Evolutionary conservation across 2,888 invertebrate species (phyloP).

Genomic region (Ypsolopha scabrella): DNA sequence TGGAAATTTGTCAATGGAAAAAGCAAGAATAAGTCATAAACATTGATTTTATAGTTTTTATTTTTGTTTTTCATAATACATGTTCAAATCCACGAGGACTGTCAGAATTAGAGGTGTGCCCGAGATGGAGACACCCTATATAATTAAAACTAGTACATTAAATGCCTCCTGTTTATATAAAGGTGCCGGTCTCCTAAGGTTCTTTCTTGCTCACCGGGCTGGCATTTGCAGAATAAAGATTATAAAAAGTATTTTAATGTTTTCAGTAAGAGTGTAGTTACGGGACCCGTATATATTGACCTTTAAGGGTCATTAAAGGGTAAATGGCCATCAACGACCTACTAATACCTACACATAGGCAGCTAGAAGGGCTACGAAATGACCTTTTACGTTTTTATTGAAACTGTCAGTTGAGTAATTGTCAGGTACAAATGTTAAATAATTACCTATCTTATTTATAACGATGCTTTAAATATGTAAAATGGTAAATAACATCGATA

Average conservation of each 20-base stretch:
- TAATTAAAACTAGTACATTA: no score
- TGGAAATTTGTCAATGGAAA: no score
- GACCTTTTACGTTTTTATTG: not conserved
- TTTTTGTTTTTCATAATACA: no score
- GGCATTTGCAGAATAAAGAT: not conserved
- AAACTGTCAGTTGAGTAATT: conserved; percentile 8
- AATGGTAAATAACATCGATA: no score
- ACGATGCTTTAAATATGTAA: not conserved
- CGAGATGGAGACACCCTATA: no score
- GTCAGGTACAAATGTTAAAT: conserved; percentile 9
- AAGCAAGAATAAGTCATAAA: no score
- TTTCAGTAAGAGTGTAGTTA: not conserved
- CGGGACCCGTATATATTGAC: not conserved
- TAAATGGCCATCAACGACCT: no score
- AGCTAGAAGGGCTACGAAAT: not conserved
- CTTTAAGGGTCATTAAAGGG: not conserved
- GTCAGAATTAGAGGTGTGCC: no score
- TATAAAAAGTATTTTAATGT: not conserved
- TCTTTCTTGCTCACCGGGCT: not conserved
- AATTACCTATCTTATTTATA: not conserved
- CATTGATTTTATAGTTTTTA: no score
- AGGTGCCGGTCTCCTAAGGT: no score
- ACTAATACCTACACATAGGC: conserved; percentile 13
- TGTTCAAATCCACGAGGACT: no score
- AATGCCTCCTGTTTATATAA: no score